Evolutionary conservation across 2,888 invertebrate genomes (phyloP).

Genomic region (Spodoptera picta): DNA sequence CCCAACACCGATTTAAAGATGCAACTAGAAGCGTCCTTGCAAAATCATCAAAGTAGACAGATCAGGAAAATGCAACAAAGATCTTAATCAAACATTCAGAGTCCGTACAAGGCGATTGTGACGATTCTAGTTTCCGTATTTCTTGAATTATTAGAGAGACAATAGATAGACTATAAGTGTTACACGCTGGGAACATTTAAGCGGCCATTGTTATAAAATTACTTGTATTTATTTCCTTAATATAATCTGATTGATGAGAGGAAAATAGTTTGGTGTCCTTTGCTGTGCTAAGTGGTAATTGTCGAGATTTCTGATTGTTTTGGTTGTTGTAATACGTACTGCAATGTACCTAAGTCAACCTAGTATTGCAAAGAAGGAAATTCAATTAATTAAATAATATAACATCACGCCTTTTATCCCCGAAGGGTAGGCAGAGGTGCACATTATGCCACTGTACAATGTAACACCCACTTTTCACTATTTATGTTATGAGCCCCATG

Average conservation of each 20-base stretch:
- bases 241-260: conserved; percentile 9
- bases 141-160: conserved; percentile 56
- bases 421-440: too few species aligned
- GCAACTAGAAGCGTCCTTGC: conserved; percentile 8
- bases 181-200: conserved; percentile 32
- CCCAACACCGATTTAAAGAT: too few species aligned
- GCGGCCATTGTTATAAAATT: conserved; percentile 35
- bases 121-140: conserved; percentile 62
- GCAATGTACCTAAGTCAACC: too few species aligned
- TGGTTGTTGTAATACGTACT: too few species aligned
- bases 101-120: conserved; percentile 53
- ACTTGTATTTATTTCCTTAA: conserved; percentile 20
- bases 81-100: conserved; percentile 64
- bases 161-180: conserved; percentile 43
- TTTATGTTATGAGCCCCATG: too few species aligned
- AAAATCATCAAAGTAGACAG: conserved; percentile 2
- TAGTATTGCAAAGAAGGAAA: too few species aligned
- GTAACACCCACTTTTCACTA: too few species aligned
- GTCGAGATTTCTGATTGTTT: too few species aligned
- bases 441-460: too few species aligned
- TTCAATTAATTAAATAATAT: too few species aligned
- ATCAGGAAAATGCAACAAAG: conserved; percentile 38
- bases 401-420: too few species aligned
- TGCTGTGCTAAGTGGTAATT: too few species aligned
- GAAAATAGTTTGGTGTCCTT: not conserved